A percentile compares a stretch with the other conserved stretches of the same genome.
Evolutionary conservation across 2,113 vertebrate species (phyloP).

Genomic region (Lamprotornis superbus): DNA sequence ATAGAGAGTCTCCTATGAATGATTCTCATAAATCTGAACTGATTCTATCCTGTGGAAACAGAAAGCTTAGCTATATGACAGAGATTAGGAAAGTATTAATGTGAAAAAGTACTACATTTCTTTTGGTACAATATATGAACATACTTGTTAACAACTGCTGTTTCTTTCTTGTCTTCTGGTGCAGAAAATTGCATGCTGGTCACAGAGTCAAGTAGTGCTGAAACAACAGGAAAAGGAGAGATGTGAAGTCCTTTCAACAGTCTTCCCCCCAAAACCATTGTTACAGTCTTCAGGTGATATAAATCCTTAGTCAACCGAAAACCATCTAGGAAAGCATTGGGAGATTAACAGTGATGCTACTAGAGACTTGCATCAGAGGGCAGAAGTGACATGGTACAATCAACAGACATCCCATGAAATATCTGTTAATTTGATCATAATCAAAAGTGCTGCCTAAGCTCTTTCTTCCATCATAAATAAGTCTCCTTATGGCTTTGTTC

Average conservation of each 20-base stretch:
- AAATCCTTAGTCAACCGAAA: neutral
- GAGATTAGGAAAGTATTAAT: constrained; percentile 7
- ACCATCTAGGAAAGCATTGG: neutral
- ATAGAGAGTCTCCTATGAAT: neutral
- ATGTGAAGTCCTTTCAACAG: neutral
- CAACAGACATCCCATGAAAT: neutral
- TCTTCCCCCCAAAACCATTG: fast-evolving
- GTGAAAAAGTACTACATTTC: neutral
- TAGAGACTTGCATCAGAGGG: neutral
- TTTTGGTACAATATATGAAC: neutral
- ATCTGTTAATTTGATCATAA: neutral
- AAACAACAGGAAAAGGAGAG: neutral
- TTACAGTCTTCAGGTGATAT: neutral
- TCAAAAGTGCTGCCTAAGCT: neutral
- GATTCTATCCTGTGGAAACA: constrained; percentile 8
- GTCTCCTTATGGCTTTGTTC: neutral
- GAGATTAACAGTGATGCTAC: neutral
- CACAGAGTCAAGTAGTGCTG: neutral
- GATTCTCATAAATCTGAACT: neutral
- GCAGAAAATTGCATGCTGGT: neutral
- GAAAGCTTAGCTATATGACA: neutral
- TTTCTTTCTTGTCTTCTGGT: neutral
- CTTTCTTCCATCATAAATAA: neutral
- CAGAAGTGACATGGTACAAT: neutral
- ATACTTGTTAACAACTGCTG: neutral